Base-by-base conservation (phyloP, 2,888 invertebrate genomes). In the Leptinotarsa rubiginosa region DNA sequence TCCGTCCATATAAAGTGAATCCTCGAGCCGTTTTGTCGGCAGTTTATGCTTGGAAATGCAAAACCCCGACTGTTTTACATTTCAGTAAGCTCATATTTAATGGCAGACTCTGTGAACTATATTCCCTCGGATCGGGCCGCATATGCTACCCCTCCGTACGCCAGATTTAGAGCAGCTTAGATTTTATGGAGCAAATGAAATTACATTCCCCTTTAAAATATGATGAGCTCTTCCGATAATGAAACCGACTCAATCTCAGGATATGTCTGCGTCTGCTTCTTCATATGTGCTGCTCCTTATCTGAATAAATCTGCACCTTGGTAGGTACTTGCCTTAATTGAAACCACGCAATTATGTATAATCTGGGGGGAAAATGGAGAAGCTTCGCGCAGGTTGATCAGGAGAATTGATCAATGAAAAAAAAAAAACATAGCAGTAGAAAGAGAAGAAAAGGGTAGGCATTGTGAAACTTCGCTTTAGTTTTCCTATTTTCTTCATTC, bases 121-220 rank as follows among this genome's bases (percentile, higher is more conserved):
- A 87, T 87, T 85, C 85, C 82, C 82, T 80, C 80, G 83, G 84
- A 84, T 85, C 84, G 85, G 84, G 86, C 82, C 87, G 86, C 87
- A 87, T 87, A 87, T 87, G 86, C 87, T 85, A 84, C 84, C 86
- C 84, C 85, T 86, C 85, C 83, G 82, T 81, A 81, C 82, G 81
- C 84, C 86, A 87, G 88, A 88, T 88, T 88, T 87, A 87, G 87
- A 86, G 86, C 87, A 84, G 87, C 87, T 88, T 87, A 87, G 87
- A 88, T 87, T 88, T 88, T 88, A 88, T 88, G 88, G 88, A 86
- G 88, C 88, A 88, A 88, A 88, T 88, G 87, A 88, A 88, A 88
- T 88, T 88, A 88, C 88, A 86, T 87, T 86, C 87, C 87, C 88
- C 87, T 88, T 88, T 88, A 88, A 88, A 88, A 88, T 88, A 88